Percentiles rank a stretch among this genome's conserved stretches.
phyloP scores from a whole-genome alignment of 2,113 vertebrate genomes.

The Sander vitreus region DNA sequence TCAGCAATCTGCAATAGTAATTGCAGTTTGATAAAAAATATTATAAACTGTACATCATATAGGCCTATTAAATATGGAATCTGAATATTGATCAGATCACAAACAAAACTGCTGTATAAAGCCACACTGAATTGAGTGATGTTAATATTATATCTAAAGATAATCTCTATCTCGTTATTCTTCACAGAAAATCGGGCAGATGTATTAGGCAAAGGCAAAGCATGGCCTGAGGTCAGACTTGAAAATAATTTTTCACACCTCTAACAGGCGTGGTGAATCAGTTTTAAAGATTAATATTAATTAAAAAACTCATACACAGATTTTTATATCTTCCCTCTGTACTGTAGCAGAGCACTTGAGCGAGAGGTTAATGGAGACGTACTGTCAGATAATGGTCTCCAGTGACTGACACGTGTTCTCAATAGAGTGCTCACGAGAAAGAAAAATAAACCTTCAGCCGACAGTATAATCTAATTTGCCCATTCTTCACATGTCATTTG shows the following conservation, averaged over 20 bases:
- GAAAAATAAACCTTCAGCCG: constrained; percentile 31
- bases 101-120: neutral
- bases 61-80: neutral
- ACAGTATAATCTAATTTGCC: constrained; percentile 53
- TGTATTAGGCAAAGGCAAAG: neutral
- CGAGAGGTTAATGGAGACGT: constrained; percentile 34
- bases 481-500: constrained; percentile 61
- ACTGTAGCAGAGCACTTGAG: neutral
- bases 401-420: constrained; percentile 28
- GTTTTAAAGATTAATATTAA: neutral
- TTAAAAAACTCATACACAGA: neutral
- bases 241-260: constrained; percentile 36
- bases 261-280: neutral
- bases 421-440: constrained; percentile 2
- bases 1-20: neutral
- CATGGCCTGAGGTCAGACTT: neutral
- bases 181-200: constrained; percentile 19
- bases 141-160: neutral
- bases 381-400: constrained; percentile 35
- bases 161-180: neutral
- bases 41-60: neutral
- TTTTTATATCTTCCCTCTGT: neutral
- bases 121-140: neutral
- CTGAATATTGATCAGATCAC: neutral
- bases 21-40: constrained; percentile 3